Evolutionary conservation across 2,797 vertebrate species (phyloP).

Genomic region (Bradypodion pumilum): DNA sequence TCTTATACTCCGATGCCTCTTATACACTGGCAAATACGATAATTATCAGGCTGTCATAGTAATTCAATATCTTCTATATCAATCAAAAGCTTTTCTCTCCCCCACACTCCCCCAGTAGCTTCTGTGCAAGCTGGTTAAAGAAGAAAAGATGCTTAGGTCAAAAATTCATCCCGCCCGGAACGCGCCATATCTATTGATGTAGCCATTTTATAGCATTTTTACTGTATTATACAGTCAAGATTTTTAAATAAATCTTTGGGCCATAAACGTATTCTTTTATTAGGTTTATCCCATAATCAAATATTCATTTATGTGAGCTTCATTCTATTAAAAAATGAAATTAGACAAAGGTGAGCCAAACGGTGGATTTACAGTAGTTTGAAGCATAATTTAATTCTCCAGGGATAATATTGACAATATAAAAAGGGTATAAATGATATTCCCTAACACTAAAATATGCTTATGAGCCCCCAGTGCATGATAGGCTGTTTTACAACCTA

Average conservation of each 20-base stretch:
- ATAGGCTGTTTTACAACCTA: slow-evolving; percentile 72
- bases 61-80: not conserved
- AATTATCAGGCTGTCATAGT: not conserved
- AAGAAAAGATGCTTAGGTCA: slow-evolving; percentile 60
- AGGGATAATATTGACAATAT: slow-evolving; percentile 72
- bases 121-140: slow-evolving; percentile 44
- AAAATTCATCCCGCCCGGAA: slow-evolving; percentile 62
- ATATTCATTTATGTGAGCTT: slow-evolving; percentile 73
- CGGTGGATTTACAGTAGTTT: slow-evolving; percentile 73
- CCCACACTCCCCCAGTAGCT: slow-evolving; percentile 7
- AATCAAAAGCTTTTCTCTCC: not conserved
- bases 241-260: slow-evolving; percentile 69
- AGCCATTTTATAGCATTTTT: slow-evolving; percentile 63
- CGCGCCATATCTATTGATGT: slow-evolving; percentile 58
- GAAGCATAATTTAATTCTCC: slow-evolving; percentile 73
- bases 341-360: slow-evolving; percentile 77
- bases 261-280: slow-evolving; percentile 74
- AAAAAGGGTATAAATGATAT: slow-evolving; percentile 77
- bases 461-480: slow-evolving; percentile 72
- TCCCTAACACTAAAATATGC: slow-evolving; percentile 75
- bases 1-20: too few species aligned
- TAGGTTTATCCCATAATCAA: slow-evolving; percentile 74
- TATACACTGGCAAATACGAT: too few species aligned
- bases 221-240: slow-evolving; percentile 60
- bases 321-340: slow-evolving; percentile 74